phyloP scores from a whole-genome alignment of 2,888 invertebrate species.

The Xestia c-nigrum region DNA sequence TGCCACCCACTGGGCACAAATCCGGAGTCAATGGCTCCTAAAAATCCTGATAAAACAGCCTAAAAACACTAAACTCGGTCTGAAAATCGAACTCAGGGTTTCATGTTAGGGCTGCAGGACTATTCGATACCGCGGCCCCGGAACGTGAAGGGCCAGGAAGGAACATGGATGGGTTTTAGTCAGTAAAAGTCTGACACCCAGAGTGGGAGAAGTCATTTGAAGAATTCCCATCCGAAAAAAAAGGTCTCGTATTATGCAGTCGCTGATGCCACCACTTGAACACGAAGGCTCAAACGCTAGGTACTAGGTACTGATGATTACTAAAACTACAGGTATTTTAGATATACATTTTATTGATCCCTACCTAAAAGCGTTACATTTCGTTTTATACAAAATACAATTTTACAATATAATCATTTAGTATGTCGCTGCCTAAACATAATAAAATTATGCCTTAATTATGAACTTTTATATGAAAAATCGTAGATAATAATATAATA shows the following conservation, averaged over 20 bases:
- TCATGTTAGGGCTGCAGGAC: too few relatives aligned
- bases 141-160: too few relatives aligned
- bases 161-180: too few relatives aligned
- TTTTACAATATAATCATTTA: conserved; percentile 45
- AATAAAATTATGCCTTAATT: conserved; percentile 36
- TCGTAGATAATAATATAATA: conserved; percentile 38
- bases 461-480: conserved; percentile 45
- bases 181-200: too few relatives aligned
- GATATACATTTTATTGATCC: conserved; percentile 56
- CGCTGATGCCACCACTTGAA: background rate
- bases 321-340: conserved; percentile 39
- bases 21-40: background rate
- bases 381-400: conserved; percentile 66
- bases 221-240: too few relatives aligned
- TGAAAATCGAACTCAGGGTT: background rate
- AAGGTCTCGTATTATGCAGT: background rate
- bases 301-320: too few relatives aligned
- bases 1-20: background rate
- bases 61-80: background rate
- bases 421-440: conserved; percentile 18
- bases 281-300: too few relatives aligned
- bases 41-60: background rate
- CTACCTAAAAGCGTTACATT: conserved; percentile 58
- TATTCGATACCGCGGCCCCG: too few relatives aligned
- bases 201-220: too few relatives aligned